Conservation (phyloP, 2,888 invertebrate genomes). For the Tachina lurida region DNA sequence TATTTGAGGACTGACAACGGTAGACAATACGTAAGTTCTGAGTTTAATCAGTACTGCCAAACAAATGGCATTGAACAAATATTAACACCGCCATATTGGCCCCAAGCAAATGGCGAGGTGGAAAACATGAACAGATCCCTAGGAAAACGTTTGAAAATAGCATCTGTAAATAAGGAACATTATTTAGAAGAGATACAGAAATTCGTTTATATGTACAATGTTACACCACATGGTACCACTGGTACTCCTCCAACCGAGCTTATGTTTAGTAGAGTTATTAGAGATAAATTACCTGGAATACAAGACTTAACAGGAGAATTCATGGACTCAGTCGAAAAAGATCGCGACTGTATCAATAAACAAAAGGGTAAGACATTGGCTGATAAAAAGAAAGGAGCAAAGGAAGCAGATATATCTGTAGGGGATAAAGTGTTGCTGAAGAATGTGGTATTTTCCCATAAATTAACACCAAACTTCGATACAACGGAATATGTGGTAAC, state of each 20-base stretch:
- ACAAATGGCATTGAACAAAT: too few species aligned
- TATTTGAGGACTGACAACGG: slow-evolving; percentile 62
- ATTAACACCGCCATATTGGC: too few species aligned
- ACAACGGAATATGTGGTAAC: slow-evolving; percentile 23
- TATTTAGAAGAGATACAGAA: not conserved
- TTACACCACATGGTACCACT: slow-evolving; percentile 63
- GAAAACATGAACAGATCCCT: slow-evolving; percentile 19
- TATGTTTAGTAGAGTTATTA: slow-evolving; percentile 46
- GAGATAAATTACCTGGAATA: slow-evolving; percentile 56
- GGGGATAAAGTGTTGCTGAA: slow-evolving; percentile 47
- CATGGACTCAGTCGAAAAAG: slow-evolving; percentile 3
- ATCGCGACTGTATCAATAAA: slow-evolving; percentile 27
- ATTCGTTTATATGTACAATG: slow-evolving; percentile 50
- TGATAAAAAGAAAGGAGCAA: slow-evolving; percentile 34
- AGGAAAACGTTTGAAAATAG: not conserved
- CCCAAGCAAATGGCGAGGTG: slow-evolving; percentile 24
- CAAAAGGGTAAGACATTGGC: slow-evolving; percentile 75
- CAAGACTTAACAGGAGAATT: too few species aligned
- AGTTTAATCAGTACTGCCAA: too few species aligned
- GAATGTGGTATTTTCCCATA: slow-evolving; percentile 43
- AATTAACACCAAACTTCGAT: slow-evolving; percentile 52
- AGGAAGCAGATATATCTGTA: slow-evolving; percentile 34
- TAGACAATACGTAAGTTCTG: too few species aligned
- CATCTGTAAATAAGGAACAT: not conserved
- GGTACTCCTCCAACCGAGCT: slow-evolving; percentile 45